phyloP scores from a whole-genome alignment of 2,888 invertebrate genomes.

The Eumerus sabulonum region DNA sequence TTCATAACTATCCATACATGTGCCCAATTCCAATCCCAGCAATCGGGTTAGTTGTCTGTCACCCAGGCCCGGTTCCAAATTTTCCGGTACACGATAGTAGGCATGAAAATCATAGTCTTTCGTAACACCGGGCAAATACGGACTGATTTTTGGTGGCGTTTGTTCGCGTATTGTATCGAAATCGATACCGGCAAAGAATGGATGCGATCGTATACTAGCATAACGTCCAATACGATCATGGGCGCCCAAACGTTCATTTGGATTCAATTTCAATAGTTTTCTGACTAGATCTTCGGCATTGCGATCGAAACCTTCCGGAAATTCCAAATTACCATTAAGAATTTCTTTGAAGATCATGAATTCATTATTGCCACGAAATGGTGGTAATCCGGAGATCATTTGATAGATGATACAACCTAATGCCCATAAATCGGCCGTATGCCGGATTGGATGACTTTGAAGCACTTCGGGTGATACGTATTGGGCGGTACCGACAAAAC shows the following conservation, averaged over 20 bases:
- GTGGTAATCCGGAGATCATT: conserved; percentile 95
- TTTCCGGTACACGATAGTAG: conserved; percentile 86
- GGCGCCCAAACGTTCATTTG: conserved; percentile 89
- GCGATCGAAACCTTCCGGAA: conserved; percentile 93
- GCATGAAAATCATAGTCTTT: conserved; percentile 85
- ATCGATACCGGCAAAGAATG: conserved; percentile 90
- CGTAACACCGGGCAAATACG: conserved; percentile 86
- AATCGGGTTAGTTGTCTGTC: conserved; percentile 89
- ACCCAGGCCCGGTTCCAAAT: conserved; percentile 92
- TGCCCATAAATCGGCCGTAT: conserved; percentile 97
- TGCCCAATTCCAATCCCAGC: conserved; percentile 85
- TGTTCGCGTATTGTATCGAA: conserved; percentile 89
- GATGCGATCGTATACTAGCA: conserved; percentile 90
- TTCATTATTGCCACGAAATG: conserved; percentile 95
- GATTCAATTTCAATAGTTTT: conserved; percentile 90
- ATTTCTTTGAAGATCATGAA: conserved; percentile 98
- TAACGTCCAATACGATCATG: conserved; percentile 86
- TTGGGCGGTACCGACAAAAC: conserved; percentile 99
- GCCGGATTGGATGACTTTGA: conserved; percentile 86
- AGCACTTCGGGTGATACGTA: conserved; percentile 99
- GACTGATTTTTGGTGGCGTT: conserved; percentile 90
- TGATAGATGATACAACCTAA: conserved; percentile 98
- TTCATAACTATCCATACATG: conserved; percentile 62
- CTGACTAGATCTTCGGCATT: conserved; percentile 93
- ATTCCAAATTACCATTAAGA: conserved; percentile 91